A percentile compares a stretch with the other conserved stretches of the same genome.
Conservation (phyloP, 2,113 vertebrate species). For the Takifugu bimaculatus region DNA sequence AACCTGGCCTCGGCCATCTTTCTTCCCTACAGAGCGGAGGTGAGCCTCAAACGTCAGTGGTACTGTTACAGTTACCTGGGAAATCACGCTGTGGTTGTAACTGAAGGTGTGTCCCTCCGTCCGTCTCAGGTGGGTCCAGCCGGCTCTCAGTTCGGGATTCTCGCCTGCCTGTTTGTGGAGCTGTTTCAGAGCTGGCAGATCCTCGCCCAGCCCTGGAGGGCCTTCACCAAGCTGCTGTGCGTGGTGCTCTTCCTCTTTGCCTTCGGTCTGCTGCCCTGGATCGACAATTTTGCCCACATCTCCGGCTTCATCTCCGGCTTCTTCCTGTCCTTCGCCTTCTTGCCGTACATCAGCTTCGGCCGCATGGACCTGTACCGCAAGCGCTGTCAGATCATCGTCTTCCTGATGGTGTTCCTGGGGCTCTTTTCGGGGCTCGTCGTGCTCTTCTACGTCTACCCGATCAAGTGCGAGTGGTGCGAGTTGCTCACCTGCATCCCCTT, state of each 20-base stretch:
- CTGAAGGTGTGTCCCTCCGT: slow-evolving; percentile 5
- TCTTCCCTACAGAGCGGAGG: slow-evolving; percentile 97
- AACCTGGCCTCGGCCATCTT: slow-evolving; percentile 97
- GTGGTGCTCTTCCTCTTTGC: slow-evolving; percentile 96
- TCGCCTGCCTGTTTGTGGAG: slow-evolving; percentile 98
- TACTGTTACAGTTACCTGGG: not conserved
- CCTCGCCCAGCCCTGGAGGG: slow-evolving; percentile 92
- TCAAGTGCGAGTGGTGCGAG: slow-evolving; percentile 96
- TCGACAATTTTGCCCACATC: slow-evolving; percentile 97
- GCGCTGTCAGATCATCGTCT: slow-evolving; percentile 93
- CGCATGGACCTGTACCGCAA: slow-evolving; percentile 96
- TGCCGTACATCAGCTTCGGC: slow-evolving; percentile 98
- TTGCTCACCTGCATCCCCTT: slow-evolving; percentile 97
- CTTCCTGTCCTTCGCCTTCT: slow-evolving; percentile 96
- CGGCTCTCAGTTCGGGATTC: slow-evolving; percentile 96
- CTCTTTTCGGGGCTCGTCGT: slow-evolving; percentile 93
- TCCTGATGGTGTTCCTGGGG: slow-evolving; percentile 88
- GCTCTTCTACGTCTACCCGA: slow-evolving; percentile 93
- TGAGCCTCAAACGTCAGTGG: slow-evolving; percentile 51
- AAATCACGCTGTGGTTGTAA: no score
- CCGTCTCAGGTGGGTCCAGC: slow-evolving; percentile 89
- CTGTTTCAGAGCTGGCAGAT: slow-evolving; percentile 99
- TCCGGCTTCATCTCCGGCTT: slow-evolving; percentile 94
- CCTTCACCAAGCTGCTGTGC: slow-evolving; percentile 91
- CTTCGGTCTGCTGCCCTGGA: slow-evolving; percentile 97